These are phyloP conservation scores for Acinonyx jubatus DNA, from an alignment of 2,113 vertebrate genomes.

Conservation along the genomic window DNA sequence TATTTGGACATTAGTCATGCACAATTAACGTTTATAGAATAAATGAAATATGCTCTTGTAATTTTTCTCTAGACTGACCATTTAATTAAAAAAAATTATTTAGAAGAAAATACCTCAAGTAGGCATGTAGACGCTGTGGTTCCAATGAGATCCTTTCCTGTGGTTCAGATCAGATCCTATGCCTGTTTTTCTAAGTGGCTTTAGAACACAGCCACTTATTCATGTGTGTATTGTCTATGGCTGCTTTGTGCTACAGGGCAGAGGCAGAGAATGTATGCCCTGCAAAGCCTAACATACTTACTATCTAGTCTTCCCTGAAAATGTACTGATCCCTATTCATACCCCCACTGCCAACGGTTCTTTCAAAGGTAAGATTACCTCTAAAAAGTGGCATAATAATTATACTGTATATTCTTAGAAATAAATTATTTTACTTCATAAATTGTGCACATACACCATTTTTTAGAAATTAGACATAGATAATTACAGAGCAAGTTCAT, in stretches of 20 bases:
- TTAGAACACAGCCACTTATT: not conserved
- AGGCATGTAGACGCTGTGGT: not conserved
- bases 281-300: not conserved
- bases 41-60: not conserved
- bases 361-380: not conserved
- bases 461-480: not conserved
- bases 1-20: not conserved
- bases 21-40: not conserved
- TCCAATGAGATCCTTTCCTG: not conserved
- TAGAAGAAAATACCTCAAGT: not conserved
- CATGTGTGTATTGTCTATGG: not conserved
- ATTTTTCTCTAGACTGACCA: not conserved
- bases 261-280: not conserved
- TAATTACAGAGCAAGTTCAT: not conserved
- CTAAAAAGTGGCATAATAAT: not conserved
- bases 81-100: constrained; percentile 3
- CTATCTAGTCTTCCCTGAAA: not conserved
- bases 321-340: not conserved
- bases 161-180: not conserved
- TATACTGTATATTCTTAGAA: not conserved
- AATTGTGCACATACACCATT: not conserved
- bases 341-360: not conserved
- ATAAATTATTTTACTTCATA: not conserved
- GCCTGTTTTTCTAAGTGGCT: not conserved
- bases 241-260: not conserved